phyloP scores from a whole-genome alignment of 2,888 invertebrate species.

The Drymonia ruficornis region DNA sequence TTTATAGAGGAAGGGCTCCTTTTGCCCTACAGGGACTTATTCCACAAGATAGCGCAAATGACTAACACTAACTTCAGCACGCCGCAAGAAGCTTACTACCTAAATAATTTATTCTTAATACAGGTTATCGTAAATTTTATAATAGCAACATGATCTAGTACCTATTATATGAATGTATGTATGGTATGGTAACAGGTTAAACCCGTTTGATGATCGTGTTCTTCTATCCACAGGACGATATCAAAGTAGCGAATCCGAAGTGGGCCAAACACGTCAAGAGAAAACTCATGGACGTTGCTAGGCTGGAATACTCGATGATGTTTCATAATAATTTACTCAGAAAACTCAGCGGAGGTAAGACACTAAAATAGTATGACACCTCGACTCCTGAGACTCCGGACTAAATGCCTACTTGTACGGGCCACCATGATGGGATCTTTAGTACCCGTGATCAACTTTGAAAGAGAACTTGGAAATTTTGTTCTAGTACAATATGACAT shows the following conservation, averaged over 20 bases:
- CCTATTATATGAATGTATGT: too few species aligned
- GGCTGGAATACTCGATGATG: slow-evolving; percentile 82
- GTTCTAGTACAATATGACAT: too few species aligned
- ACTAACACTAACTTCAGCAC: slow-evolving; percentile 79
- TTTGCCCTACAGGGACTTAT: slow-evolving; percentile 70
- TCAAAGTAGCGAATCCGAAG: slow-evolving; percentile 80
- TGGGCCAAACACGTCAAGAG: slow-evolving; percentile 83
- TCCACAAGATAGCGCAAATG: slow-evolving; percentile 74
- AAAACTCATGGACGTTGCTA: slow-evolving; percentile 78
- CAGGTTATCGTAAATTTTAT: slow-evolving; percentile 56
- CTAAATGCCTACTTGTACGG: too few species aligned
- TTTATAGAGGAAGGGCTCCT: slow-evolving; percentile 73
- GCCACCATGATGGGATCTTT: too few species aligned
- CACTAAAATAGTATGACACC: too few species aligned
- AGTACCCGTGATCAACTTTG: too few species aligned
- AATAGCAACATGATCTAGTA: background rate
- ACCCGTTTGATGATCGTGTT: slow-evolving; percentile 8
- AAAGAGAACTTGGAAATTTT: too few species aligned
- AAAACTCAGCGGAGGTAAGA: slow-evolving; percentile 82
- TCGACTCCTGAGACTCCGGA: too few species aligned
- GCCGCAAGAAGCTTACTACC: slow-evolving; percentile 74
- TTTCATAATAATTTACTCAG: slow-evolving; percentile 76
- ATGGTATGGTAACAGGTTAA: slow-evolving; percentile 6
- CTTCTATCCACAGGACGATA: slow-evolving; percentile 65
- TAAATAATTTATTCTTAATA: slow-evolving; percentile 77